Evolutionary conservation across 2,113 vertebrate species (phyloP), one percentile per base, ranked within the genome.

Genomic region (Neofelis nebulosa): DNA sequence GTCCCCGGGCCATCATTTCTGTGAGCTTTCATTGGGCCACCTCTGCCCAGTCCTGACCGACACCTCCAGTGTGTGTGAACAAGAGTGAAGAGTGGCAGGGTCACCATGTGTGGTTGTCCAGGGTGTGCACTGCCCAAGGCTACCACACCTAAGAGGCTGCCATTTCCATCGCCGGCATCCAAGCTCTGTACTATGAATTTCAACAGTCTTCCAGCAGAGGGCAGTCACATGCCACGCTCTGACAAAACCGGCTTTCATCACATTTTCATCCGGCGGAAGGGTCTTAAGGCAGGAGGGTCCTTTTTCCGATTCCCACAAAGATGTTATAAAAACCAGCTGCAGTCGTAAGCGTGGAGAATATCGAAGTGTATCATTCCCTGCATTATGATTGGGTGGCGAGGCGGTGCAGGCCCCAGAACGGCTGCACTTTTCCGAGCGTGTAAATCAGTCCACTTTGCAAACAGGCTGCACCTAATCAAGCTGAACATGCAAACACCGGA

Each of bases 191-290:
- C 50, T 12, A 0, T 11, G 27, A 15, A 27, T 74, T 88, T 50
- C 85, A 9, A 2, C 4, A 3, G 33, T 0, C 4, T 3, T n/a
- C 95, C 97, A 97, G 76, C 85, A 98, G 97, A 96, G 95, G 97
- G 95, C 94, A 97, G 81, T 91, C 33, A 2, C 36, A 4, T 0
- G 25, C 31, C 93, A 69, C 0, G 0, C 29, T 27, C 86, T 36
- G 15, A 50, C 41, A 2, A 36, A 69, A 86, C 7, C 36, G 3
- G 63, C 13, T 0, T 48, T 7, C 9, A 2, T 2, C 12, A 4
- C 14, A 13, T 36, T 33, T 52, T 61, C 25, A 31, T 0, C 33
- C 5, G 45, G 5, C 13, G 10, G 19, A 50, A 71, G 68, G 0
- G 45, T 52, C 45, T 45, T 50, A 3, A 89, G 41, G 52, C 61